Conservation (phyloP, 2,888 invertebrate genomes). For the Trichogramma dendrolimi region DNA sequence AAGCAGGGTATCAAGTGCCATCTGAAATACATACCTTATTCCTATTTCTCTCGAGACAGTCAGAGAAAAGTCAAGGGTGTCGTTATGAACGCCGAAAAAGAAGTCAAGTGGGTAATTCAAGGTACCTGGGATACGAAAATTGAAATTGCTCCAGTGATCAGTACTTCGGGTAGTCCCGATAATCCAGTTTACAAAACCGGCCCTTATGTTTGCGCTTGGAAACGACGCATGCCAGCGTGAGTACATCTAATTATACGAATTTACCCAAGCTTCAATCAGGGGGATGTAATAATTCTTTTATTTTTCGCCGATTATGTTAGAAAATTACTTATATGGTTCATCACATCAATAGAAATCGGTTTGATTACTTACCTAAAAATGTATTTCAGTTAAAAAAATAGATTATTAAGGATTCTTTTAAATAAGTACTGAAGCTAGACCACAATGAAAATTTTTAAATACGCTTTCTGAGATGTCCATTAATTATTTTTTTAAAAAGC, state of each 20-base stretch:
- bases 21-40: slow-evolving; percentile 95
- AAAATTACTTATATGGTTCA: too few relatives aligned
- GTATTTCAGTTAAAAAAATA: too few relatives aligned
- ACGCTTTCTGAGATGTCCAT: too few relatives aligned
- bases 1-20: slow-evolving; percentile 89
- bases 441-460: too few relatives aligned
- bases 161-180: slow-evolving; percentile 63
- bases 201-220: slow-evolving; percentile 81
- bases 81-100: slow-evolving; percentile 68
- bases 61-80: slow-evolving; percentile 86
- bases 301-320: too few relatives aligned
- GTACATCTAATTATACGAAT: slow-evolving; percentile 34
- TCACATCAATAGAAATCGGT: too few relatives aligned
- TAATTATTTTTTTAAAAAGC: too few relatives aligned
- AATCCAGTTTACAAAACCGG: slow-evolving; percentile 93
- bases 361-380: too few relatives aligned
- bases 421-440: too few relatives aligned
- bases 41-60: slow-evolving; percentile 95
- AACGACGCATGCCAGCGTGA: slow-evolving; percentile 71
- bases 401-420: too few relatives aligned
- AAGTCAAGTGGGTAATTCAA: slow-evolving; percentile 68
- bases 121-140: slow-evolving; percentile 96
- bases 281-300: too few relatives aligned
- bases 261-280: not conserved
- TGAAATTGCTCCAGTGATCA: slow-evolving; percentile 86